Conservation (phyloP, 30 jellyfish, hydroid and myxozoan genomes). For the Pseudorhiza aurosa region DNA sequence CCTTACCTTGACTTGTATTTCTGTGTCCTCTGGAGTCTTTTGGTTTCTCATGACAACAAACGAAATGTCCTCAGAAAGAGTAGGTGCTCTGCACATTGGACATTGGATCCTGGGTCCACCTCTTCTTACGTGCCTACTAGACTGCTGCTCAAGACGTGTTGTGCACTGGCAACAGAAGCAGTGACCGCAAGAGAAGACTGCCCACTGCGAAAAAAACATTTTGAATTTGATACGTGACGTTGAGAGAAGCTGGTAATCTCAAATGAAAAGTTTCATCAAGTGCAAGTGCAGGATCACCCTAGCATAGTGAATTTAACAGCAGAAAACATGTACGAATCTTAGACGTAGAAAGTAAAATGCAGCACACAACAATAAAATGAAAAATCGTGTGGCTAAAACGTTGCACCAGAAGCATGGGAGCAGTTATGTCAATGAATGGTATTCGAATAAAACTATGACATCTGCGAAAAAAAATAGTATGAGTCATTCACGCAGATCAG, state of each 20-base stretch:
- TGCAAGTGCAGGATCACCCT: no score
- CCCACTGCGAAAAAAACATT: conserved; percentile 76
- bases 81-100: conserved; percentile 87
- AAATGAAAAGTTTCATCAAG: not conserved
- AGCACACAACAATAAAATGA: no score
- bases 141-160: conserved; percentile 45
- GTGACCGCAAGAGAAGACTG: conserved; percentile 92
- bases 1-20: conserved; percentile 40
- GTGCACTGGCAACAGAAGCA: conserved; percentile 84
- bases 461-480: no score
- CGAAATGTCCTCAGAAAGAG: conserved; percentile 62
- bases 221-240: not conserved
- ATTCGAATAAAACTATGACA: no score
- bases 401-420: no score
- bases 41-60: conserved; percentile 63
- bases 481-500: no score
- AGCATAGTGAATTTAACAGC: no score
- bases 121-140: not conserved
- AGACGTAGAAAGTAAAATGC: no score
- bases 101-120: conserved; percentile 45
- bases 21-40: not conserved
- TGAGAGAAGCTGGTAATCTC: not conserved
- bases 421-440: no score
- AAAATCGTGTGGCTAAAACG: no score
- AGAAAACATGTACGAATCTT: no score